Evolutionary conservation across 2,888 invertebrate species (phyloP), one percentile per base, ranked within the genome.

Genomic region (Orthosia cruda): DNA sequence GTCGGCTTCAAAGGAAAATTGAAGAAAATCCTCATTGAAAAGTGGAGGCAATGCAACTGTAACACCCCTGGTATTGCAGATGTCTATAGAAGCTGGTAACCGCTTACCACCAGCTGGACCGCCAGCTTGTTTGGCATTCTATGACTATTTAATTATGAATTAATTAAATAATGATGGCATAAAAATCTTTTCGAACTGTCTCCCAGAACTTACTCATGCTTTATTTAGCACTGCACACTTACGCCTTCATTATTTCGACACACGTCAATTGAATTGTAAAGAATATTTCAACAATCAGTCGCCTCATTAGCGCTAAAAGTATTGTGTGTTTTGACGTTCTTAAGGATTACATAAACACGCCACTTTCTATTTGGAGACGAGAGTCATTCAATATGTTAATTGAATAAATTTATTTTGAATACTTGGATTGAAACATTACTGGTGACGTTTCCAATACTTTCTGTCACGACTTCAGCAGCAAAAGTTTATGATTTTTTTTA

Each of bases 331-430:
- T 61, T 50, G 12, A 62, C 73, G 18, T 57, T 74, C 20, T 64
- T 71, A 69, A 40, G 54, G 32, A 61, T 81, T 75, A 62, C 70
- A 72, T 70, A 67, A 69, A 74, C 57, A 58, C 20, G 55, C 12
- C 54, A 82, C 83, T 85, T 77, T 83, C 85, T 67, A 77, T 83
- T 80, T 15, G 16, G 32, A 64, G 47, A 52, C 15, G 23, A 57
- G n/a, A 50, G 45, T 66, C 47, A 40, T 58, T 50, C 3, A 49
- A 63, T 59, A 64, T 71, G 62, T 70, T 70, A 73, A 80, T 83
- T 66, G 18, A 66, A 61, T 49, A 16, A 9, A 20, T 80, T 61
- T 40, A 50, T n/a, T 59, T 54, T 40, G 3, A 23, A 57, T 55
- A 32, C 18, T 45, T 50, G 18, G 20, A 26, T 45, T 45, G 18